phyloP scores from a whole-genome alignment of 2,888 invertebrate genomes.

The Rosalia funebris region DNA sequence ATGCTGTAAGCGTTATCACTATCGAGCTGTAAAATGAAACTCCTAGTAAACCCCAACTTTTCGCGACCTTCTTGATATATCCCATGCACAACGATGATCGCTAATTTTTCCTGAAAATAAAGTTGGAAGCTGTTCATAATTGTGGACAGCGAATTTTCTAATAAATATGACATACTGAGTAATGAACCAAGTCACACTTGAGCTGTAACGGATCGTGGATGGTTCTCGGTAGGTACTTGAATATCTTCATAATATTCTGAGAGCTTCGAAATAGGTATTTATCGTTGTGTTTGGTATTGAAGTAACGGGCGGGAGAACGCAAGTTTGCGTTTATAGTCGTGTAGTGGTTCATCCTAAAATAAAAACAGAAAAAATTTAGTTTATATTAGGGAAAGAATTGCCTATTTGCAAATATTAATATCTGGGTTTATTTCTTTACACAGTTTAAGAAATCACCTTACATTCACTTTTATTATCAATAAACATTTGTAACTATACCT shows the following conservation, averaged over 20 bases:
- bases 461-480: too few species aligned
- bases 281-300: neutral
- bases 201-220: conserved; percentile 31
- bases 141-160: too few species aligned
- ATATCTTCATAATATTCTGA: conserved; percentile 32
- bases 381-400: too few species aligned
- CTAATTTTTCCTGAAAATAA: neutral
- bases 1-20: conserved; percentile 29
- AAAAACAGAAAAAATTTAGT: too few species aligned
- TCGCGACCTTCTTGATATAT: conserved; percentile 29
- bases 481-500: too few species aligned
- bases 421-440: too few species aligned
- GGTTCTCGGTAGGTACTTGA: conserved; percentile 29
- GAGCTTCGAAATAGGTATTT: conserved; percentile 22
- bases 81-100: conserved; percentile 25
- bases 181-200: conserved; percentile 28
- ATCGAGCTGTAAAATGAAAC: conserved; percentile 29
- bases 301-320: neutral
- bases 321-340: neutral
- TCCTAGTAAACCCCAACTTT: conserved; percentile 32
- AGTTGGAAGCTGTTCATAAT: neutral
- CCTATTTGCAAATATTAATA: too few species aligned
- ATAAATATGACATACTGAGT: conserved; percentile 24
- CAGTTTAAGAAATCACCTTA: too few species aligned
- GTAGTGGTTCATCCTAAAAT: conserved; percentile 32